phyloP scores from a whole-genome alignment of 2,888 invertebrate genomes.

The Eristalinus aeneus region DNA sequence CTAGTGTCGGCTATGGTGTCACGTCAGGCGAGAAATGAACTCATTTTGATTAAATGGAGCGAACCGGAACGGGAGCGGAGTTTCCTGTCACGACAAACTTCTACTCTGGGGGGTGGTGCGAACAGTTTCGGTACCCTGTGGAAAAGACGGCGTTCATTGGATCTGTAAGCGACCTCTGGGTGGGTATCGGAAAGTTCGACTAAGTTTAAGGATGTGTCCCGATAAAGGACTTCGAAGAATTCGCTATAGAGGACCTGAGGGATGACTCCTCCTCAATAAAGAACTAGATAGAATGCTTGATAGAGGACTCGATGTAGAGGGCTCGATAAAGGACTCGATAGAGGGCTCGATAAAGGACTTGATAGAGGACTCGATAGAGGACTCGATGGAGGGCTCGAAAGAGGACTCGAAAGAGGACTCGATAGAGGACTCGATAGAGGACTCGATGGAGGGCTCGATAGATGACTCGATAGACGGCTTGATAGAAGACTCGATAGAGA shows the following conservation, averaged over 20 bases:
- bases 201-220: too few species aligned
- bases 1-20: constrained; percentile 1
- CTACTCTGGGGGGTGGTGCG: neutral
- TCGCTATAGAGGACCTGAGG: neutral
- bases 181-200: neutral
- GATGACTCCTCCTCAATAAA: neutral
- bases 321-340: neutral
- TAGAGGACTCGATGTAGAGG: neutral
- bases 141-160: too few species aligned
- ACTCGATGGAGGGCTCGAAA: neutral
- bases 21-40: constrained; percentile 36
- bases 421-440: neutral
- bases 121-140: too few species aligned
- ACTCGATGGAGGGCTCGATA: neutral
- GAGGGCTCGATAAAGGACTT: neutral
- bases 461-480: neutral
- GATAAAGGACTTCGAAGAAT: neutral
- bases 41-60: constrained; percentile 55
- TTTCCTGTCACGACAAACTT: neutral
- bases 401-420: neutral
- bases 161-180: neutral
- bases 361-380: neutral
- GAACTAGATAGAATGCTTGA: neutral
- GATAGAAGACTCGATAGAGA: neutral
- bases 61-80: constrained; percentile 20